Evolutionary conservation across 2,113 vertebrate species (phyloP), one percentile per base, ranked within the genome.

Genomic region (Coptodon rendalli): DNA sequence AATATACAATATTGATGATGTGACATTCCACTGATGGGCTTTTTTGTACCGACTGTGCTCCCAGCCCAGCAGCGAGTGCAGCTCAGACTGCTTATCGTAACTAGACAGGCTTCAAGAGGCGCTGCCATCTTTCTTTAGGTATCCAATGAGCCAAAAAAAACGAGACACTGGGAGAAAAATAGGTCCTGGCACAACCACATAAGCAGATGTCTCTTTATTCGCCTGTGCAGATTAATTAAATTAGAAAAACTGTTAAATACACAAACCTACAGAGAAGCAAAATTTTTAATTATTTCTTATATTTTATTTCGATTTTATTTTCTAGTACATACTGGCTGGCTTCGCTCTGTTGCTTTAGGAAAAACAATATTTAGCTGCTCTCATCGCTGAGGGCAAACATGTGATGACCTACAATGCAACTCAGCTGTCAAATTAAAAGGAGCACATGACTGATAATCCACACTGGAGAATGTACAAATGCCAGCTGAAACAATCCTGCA

Each of bases 81-180:
- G 85, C 86, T 91, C 82, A 87, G 84, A 76, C 29, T 50, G 87
- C 87, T 91, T 91, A 91, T 92, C 92, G 84, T 81, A 82, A 73
- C 52, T 56, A 80, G 86, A 85, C 88, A 89, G 85, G 76, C 87
- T 85, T 73, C 38, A 71, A 85, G 83, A 92, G 63, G 56, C 9
- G 16, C 83, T 89, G 91, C 87, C 88, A 89, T 93, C 80, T 92
- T 82, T 79, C 91, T 95, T 89, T 91, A 87, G 86, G 86, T 87
- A 92, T 82, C 54, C 87, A 93, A 92, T 91, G 86, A 95, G 84
- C 85, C 89, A 92, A 89, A 92, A 86, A 86, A 78, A 48, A 22
- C n/a, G 40, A 48, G 79, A 80, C 59, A 84, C 57, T 7, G 81
- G 57, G 59, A 85, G 83, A 36, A 80, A 85, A 88, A 80, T 16